Conservation (phyloP, 2,113 vertebrate genomes). For the Mionectes macconnelli region DNA sequence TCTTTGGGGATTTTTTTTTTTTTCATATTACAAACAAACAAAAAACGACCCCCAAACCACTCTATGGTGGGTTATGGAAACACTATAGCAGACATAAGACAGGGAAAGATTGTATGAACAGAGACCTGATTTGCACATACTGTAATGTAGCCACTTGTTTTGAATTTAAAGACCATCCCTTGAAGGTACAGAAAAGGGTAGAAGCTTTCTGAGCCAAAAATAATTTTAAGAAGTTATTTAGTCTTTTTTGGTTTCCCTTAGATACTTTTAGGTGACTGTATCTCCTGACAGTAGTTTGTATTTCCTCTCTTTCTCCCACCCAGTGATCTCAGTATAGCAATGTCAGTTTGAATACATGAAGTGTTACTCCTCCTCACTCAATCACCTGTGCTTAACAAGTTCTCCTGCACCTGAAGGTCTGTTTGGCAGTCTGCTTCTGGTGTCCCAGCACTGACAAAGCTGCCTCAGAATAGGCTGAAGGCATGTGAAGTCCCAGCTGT, state of each 20-base stretch:
- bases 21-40: too few relatives aligned
- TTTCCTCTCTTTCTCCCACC: neutral
- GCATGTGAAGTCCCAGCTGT: neutral
- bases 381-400: neutral
- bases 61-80: neutral
- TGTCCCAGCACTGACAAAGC: neutral
- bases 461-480: neutral
- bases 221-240: neutral
- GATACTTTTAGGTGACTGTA: neutral
- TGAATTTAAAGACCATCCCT: neutral
- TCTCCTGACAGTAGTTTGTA: neutral
- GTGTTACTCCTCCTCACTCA: neutral
- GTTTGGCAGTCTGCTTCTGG: neutral
- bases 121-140: neutral
- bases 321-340: neutral
- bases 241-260: neutral
- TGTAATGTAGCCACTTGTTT: neutral
- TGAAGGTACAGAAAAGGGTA: neutral
- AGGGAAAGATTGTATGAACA: neutral
- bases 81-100: neutral
- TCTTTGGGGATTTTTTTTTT: too few relatives aligned
- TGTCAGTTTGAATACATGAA: neutral
- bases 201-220: neutral
- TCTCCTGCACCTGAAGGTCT: neutral
- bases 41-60: neutral